Evolutionary conservation across 2,888 invertebrate species (phyloP), one percentile per base, ranked within the genome.

Genomic region (Muschampia plurimacula): DNA sequence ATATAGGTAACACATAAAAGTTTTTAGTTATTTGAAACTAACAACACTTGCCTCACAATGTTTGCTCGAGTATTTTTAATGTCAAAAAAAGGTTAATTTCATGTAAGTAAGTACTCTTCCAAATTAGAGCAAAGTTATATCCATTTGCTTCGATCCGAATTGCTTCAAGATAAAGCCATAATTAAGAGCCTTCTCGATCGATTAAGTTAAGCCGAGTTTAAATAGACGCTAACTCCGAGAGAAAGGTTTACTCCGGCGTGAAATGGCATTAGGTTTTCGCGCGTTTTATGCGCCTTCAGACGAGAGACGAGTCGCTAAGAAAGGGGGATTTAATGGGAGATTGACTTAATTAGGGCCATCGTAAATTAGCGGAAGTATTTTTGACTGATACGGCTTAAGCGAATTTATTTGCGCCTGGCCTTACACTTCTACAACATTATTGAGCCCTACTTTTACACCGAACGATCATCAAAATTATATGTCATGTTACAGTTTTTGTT

Each of bases 201-300:
- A 95, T 95, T 94, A 94, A 93, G 84, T 90, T 91, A 89, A 94
- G 89, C 91, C 89, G 88, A 93, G 93, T 94, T 94, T 91, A 93
- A 93, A 93, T 87, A 92, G 93, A 93, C 93, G 93, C 87, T 94
- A 94, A 94, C 93, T 93, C 89, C 84, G 78, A 83, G 87, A 90
- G 94, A 95, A 93, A 92, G 94, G 94, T 93, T 93, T 93, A 94
- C 92, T 93, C 93, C 91, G 86, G 85, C 93, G 94, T 94, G 93
- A 93, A 94, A 94, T 94, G 92, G 93, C 89, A 92, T 94, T 94
- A 94, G 92, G 92, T 93, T 93, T 93, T 93, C 92, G 89, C 91
- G 91, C 91, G 87, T 92, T 93, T 93, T 91, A 90, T 91, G 84
- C 84, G 80, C 82, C 83, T 84, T 76, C 80, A 84, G 22, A 22